Evolutionary conservation across 2,113 vertebrate species (phyloP).

Genomic region (Trematocara stigmaticum): DNA sequence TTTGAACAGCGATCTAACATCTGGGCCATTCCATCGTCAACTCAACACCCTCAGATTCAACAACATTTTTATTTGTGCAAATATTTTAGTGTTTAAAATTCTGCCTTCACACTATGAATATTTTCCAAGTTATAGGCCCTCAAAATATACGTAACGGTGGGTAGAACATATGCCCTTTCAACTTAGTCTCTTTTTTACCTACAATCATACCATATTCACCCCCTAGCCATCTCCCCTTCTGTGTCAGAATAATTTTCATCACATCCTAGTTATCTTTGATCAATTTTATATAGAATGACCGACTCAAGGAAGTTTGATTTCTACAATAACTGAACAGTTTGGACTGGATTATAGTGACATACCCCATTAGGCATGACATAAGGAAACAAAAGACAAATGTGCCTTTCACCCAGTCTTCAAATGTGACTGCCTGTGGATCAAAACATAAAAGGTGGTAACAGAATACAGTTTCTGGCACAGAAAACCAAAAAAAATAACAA

Average conservation of each 20-base stretch:
- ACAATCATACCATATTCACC: neutral
- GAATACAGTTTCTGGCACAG: neutral
- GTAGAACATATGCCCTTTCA: neutral
- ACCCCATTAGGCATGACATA: conserved; percentile 90
- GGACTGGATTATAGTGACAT: conserved; percentile 42
- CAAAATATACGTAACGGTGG: neutral
- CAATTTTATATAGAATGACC: neutral
- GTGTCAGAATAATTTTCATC: neutral
- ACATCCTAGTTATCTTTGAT: neutral
- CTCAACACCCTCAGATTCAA: neutral
- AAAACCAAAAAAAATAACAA: neutral
- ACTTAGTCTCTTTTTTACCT: neutral
- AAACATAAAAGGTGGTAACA: neutral
- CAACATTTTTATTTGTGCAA: neutral
- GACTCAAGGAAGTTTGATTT: neutral
- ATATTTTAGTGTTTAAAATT: neutral
- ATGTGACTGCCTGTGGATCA: conserved; percentile 74
- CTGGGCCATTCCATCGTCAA: neutral
- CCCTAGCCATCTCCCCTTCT: neutral
- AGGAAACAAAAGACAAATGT: conserved; percentile 83
- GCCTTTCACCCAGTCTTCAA: conserved; percentile 79
- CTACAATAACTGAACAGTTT: neutral
- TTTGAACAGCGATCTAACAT: neutral
- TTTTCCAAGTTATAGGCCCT: neutral
- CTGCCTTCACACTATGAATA: neutral